Percentiles rank a stretch among this genome's conserved stretches.
These are phyloP conservation scores for Ornithoptera alexandrae DNA, from an alignment of 2,888 invertebrate species.

Conservation along the genomic window DNA sequence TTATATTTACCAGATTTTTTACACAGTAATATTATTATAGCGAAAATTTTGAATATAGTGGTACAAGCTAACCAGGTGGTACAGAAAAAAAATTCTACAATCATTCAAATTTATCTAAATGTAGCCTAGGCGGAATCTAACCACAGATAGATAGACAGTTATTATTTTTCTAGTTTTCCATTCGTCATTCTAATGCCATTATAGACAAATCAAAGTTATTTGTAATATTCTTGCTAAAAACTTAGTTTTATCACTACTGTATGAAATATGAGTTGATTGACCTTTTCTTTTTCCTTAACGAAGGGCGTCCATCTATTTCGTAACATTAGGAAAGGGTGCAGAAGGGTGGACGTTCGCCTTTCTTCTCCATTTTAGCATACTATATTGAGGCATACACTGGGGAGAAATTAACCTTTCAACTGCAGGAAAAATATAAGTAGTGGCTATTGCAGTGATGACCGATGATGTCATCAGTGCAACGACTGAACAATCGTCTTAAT, in stretches of 20 bases:
- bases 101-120: too few species aligned
- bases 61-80: constrained; percentile 31
- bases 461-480: constrained; percentile 45
- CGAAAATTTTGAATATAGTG: not conserved
- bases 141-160: too few species aligned
- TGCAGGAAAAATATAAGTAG: constrained; percentile 45
- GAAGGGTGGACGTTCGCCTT: constrained; percentile 65
- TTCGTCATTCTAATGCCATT: too few species aligned
- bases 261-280: constrained; percentile 7
- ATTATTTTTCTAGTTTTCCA: too few species aligned
- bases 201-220: too few species aligned
- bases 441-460: constrained; percentile 61
- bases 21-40: not conserved
- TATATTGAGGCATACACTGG: constrained; percentile 62
- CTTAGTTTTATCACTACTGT: too few species aligned
- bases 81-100: too few species aligned
- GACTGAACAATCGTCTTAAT: too few species aligned
- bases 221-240: too few species aligned
- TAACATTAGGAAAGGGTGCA: constrained; percentile 67
- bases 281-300: constrained; percentile 52
- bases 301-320: constrained; percentile 70
- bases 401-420: constrained; percentile 58
- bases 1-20: not conserved
- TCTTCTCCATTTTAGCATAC: constrained; percentile 67
- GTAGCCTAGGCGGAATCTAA: too few species aligned